Evolutionary conservation across 2,113 vertebrate species (phyloP).

Genomic region (Hydrolagus affinis): DNA sequence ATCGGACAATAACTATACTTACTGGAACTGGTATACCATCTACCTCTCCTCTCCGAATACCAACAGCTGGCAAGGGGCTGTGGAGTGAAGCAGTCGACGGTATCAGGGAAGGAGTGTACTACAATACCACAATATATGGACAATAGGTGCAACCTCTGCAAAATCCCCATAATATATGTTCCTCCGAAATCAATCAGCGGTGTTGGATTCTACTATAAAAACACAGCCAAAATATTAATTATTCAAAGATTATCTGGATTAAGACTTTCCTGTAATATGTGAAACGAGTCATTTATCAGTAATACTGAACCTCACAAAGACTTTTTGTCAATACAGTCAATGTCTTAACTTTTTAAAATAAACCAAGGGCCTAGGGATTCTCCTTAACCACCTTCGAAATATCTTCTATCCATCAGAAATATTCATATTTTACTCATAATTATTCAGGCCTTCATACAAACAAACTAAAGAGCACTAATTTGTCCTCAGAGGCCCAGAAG

Average conservation of each 20-base stretch:
- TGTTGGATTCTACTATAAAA: not conserved
- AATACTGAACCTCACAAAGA: conserved; percentile 16
- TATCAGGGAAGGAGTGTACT: not conserved
- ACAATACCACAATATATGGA: conserved; percentile 3
- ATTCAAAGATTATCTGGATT: conserved; percentile 4
- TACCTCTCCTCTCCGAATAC: not conserved
- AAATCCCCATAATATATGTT: not conserved
- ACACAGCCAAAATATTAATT: not conserved
- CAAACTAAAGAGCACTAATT: conserved; percentile 79
- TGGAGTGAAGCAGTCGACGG: not conserved
- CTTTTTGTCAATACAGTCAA: not conserved
- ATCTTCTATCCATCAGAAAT: conserved; percentile 23
- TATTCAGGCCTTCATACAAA: conserved; percentile 55
- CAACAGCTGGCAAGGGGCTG: not conserved
- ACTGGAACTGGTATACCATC: not conserved
- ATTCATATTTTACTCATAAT: conserved; percentile 39
- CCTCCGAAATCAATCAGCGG: not conserved
- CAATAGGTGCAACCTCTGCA: not conserved
- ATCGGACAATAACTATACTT: not conserved
- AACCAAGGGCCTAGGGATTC: not conserved
- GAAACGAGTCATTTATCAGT: conserved; percentile 12
- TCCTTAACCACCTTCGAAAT: not conserved
- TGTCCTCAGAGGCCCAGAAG: conserved; percentile 82
- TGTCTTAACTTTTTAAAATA: conserved; percentile 6
- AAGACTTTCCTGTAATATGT: not conserved